These are phyloP conservation scores for Ivindomyrus marchei DNA, from an alignment of 2,113 vertebrate species.

Conservation along the genomic window DNA sequence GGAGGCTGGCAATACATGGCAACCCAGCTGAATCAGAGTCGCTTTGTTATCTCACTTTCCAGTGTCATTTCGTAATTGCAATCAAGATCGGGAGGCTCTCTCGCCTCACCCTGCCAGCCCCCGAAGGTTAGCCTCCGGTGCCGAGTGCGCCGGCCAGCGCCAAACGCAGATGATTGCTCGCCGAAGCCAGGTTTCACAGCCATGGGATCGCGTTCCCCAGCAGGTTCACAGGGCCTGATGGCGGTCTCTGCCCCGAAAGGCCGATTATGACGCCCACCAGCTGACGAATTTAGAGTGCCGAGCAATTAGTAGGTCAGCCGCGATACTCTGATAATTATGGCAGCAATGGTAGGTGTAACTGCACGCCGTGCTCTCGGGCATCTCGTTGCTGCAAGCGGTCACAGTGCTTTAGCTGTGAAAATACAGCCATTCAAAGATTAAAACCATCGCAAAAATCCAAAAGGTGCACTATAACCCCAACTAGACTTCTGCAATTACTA, in stretches of 20 bases:
- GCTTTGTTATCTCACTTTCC: neutral
- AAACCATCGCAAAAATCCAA: neutral
- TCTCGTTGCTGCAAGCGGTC: neutral
- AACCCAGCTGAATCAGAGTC: neutral
- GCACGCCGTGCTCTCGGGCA: neutral
- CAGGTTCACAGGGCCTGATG: neutral
- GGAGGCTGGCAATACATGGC: neutral
- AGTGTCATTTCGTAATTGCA: neutral
- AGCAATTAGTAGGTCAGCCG: neutral
- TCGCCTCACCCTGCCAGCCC: neutral
- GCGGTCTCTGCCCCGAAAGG: neutral
- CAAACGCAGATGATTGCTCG: neutral
- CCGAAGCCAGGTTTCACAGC: neutral
- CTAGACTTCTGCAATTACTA: neutral
- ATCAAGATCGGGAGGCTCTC: neutral
- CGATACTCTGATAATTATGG: conserved; percentile 4
- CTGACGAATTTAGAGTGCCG: conserved; percentile 4
- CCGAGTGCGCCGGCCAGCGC: neutral
- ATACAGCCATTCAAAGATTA: neutral
- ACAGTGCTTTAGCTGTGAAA: neutral
- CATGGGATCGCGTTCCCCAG: neutral
- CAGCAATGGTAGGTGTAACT: neutral
- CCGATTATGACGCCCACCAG: conserved; percentile 5
- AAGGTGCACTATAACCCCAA: neutral
- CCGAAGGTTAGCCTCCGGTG: neutral